Percentiles rank a stretch among this genome's conserved stretches.
These are phyloP conservation scores for Stenolophus ochropezus DNA, from an alignment of 2,888 invertebrate species.

Conservation along the genomic window DNA sequence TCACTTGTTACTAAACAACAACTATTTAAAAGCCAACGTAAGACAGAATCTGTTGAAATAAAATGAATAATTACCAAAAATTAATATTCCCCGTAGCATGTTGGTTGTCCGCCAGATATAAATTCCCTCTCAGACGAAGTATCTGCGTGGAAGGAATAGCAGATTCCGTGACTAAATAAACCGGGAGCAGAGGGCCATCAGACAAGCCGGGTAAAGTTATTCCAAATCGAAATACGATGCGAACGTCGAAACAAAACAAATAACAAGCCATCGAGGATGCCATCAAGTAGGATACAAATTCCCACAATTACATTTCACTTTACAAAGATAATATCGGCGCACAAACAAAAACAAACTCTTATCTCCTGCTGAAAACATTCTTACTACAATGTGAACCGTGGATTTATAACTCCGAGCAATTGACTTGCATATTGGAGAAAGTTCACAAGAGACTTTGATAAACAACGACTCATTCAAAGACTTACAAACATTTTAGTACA, in stretches of 20 bases:
- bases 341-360: background rate
- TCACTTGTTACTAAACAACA: no score
- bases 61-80: background rate
- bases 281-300: slow-evolving; percentile 5
- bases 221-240: background rate
- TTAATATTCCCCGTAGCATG: background rate
- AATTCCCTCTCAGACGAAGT: background rate
- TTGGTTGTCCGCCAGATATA: background rate
- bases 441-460: background rate
- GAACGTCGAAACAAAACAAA: slow-evolving; percentile 12
- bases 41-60: no score
- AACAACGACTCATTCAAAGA: background rate
- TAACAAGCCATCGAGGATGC: background rate
- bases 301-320: background rate
- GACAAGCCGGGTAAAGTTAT: background rate
- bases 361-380: background rate
- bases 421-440: background rate
- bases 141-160: slow-evolving; percentile 1
- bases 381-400: background rate
- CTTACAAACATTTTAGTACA: background rate
- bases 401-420: background rate
- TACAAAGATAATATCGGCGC: slow-evolving; percentile 6
- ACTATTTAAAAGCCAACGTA: no score
- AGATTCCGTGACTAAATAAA: slow-evolving; percentile 12
- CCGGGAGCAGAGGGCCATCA: background rate